Evolutionary conservation across 1,140 invertebrate genomes (phyloP), one percentile per base, ranked within the genome.

Genomic region (Idris sp.): DNA sequence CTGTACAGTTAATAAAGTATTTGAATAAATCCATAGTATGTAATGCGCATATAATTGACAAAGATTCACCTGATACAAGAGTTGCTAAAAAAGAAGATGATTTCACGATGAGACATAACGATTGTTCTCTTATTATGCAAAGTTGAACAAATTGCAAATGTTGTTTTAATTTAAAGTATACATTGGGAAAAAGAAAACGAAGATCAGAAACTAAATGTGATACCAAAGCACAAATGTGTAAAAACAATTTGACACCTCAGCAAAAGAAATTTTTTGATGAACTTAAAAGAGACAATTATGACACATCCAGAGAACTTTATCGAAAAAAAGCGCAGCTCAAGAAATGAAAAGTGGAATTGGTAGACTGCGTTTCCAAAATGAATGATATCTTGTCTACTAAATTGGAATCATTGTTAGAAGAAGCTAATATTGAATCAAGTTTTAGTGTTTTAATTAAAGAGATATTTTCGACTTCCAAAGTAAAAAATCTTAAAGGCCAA

Each of bases 391-490:
- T 26, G 9, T 26, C 28, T 1, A 56, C 0, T 7, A 18, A 19
- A 18, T 31, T 56, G 14, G 8, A 56, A 41, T 36, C 41, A 31
- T 11, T 56, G 2, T 41, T 56, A 15, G 9, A 41, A 1, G 31
- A 31, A 2, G 4, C n/a, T 16, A 15, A 43, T 33, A 26, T 64
- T 25, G 25, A 18, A 14, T 13, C 6, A 1, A 51, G 16, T 36
- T 19, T 33, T 41, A 31, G 25, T n/a, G 2, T 35, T 1, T 35
- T 56, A 10, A 48, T 75, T 1, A n/a, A 36, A 61, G 44, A 74
- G 15, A 74, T 74, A 28, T 5, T 74, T 1, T 2, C n/a, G 0
- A 19, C 15, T 6, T 46, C 72, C 5, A 74, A 35, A 38, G n/a
- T 1, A 8, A 51, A 38, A 49, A 41, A 30, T 33, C 1, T 8